Conservation (phyloP, 37 sponge, comb jelly and placozoan species). For the Spongilla lacustris region DNA sequence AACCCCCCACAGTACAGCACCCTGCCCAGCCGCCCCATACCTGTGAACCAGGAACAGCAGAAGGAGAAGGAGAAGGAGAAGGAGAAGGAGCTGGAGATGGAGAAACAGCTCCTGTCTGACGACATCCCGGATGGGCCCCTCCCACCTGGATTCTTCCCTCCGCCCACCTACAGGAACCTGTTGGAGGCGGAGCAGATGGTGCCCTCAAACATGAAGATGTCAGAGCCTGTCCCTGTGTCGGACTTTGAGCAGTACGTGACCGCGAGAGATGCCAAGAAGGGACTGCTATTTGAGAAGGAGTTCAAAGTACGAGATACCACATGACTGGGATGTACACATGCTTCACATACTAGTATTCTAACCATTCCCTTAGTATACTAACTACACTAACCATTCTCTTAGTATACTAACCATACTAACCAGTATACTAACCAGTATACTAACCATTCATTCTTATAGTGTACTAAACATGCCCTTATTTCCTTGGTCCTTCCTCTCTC, state of each 20-base stretch:
- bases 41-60: not conserved
- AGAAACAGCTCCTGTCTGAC: not conserved
- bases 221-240: conserved; percentile 4
- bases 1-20: not conserved
- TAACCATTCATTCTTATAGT: too few relatives aligned
- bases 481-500: too few relatives aligned
- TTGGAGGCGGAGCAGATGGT: not conserved
- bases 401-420: too few relatives aligned
- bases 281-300: conserved; percentile 46
- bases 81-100: not conserved
- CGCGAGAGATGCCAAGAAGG: conserved; percentile 41
- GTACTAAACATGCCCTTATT: too few relatives aligned
- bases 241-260: conserved; percentile 49
- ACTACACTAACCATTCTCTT: too few relatives aligned
- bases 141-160: not conserved
- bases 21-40: not conserved
- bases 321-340: not conserved
- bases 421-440: too few relatives aligned
- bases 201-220: not conserved
- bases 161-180: not conserved
- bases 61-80: not conserved
- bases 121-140: not conserved
- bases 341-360: too few relatives aligned
- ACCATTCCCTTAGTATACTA: too few relatives aligned
- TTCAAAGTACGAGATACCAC: conserved; percentile 21